phyloP scores from a whole-genome alignment of 1,140 invertebrate genomes.

The Choristoneura fumiferana region DNA sequence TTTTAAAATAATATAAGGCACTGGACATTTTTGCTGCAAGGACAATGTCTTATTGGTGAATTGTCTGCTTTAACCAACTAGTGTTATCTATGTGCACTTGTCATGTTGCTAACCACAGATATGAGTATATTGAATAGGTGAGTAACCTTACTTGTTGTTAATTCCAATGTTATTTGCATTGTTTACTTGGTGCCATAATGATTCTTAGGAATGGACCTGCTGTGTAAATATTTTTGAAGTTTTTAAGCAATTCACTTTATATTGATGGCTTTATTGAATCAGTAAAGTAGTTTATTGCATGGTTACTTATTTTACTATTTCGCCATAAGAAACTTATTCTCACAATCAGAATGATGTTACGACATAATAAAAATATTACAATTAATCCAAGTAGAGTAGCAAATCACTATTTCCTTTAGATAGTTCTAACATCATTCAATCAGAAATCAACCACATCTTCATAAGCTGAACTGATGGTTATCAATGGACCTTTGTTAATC shows the following conservation, averaged over 20 bases:
- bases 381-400: conserved; percentile 3
- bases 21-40: conserved; percentile 37
- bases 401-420: conserved; percentile 4
- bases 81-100: conserved; percentile 5
- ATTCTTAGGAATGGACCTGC: conserved; percentile 28
- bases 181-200: conserved; percentile 46
- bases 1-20: conserved; percentile 27
- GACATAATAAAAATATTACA: not conserved
- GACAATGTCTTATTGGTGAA: conserved; percentile 64
- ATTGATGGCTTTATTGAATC: conserved; percentile 17
- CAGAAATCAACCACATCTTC: too few species aligned
- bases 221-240: conserved; percentile 36
- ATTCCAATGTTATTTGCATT: conserved; percentile 19
- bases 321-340: not conserved
- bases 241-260: conserved; percentile 13
- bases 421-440: conserved; percentile 2
- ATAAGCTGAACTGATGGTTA: too few species aligned
- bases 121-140: conserved; percentile 22
- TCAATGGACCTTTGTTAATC: too few species aligned
- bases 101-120: conserved; percentile 16
- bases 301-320: not conserved
- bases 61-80: conserved; percentile 23
- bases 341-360: conserved; percentile 10
- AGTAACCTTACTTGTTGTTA: conserved; percentile 23
- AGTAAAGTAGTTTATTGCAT: conserved; percentile 1